phyloP scores from a whole-genome alignment of 2,888 invertebrate genomes.

The Athalia circularis region DNA sequence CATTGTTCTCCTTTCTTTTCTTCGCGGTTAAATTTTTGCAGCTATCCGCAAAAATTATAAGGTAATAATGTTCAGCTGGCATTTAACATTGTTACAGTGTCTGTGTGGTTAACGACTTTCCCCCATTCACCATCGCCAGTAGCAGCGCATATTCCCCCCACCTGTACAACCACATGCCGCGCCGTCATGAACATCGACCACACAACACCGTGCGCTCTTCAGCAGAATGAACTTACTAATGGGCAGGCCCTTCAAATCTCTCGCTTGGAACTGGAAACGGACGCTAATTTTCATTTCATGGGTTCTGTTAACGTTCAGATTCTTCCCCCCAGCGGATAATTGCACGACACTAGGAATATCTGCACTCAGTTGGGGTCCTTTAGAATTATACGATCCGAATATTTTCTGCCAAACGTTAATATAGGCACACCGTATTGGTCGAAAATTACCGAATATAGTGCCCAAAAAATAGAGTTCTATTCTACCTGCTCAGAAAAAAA shows the following conservation, averaged over 20 bases:
- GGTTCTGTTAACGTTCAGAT: constrained; percentile 22
- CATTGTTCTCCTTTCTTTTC: too few species aligned
- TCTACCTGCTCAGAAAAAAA: neutral
- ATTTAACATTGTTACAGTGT: constrained; percentile 32
- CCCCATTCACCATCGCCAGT: neutral
- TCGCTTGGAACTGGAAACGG: constrained; percentile 33
- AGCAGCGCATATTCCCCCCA: constrained; percentile 3
- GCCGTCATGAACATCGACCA: constrained; percentile 40
- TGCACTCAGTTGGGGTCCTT: constrained; percentile 19
- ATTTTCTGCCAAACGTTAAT: neutral
- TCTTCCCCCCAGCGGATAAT: constrained; percentile 13
- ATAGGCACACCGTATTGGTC: neutral
- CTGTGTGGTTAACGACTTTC: constrained; percentile 16
- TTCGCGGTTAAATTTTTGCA: neutral
- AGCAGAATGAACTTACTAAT: constrained; percentile 41
- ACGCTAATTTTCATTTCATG: constrained; percentile 40
- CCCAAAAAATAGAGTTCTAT: neutral
- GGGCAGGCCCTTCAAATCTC: constrained; percentile 39
- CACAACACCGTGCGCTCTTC: constrained; percentile 35
- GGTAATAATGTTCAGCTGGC: constrained; percentile 26
- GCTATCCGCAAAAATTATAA: neutral
- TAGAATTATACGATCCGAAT: neutral
- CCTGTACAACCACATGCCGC: constrained; percentile 11
- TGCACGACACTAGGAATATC: constrained; percentile 20
- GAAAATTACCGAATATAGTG: neutral